Evolutionary conservation across 2,888 invertebrate species (phyloP), one percentile per base, ranked within the genome.

Genomic region (Folsomia manolachei): DNA sequence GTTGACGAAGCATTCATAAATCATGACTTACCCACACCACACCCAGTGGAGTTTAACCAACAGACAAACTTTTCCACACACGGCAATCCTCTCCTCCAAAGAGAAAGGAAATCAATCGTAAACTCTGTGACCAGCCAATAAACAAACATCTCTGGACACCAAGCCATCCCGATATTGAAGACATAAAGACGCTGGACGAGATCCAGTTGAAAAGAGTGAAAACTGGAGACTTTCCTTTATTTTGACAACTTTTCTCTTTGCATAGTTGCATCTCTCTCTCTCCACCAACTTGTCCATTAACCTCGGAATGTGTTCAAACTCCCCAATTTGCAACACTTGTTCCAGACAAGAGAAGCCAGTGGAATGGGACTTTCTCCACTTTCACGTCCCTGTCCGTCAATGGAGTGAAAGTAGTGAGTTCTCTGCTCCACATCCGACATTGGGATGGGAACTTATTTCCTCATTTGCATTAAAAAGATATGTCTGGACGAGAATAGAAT

Each of bases 381-480:
- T 39, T 39, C 39, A 39, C 39, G 39, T 39, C 39, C 39, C 39
- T 39, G 39, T 4, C 39, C 39, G 39, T 39, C 39, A 39, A 39
- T 39, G 14, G 7, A 39, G 14, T 4, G 39, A 14, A 14, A 39
- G 39, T 9, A 39, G 7, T 39, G 4, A 21, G 11, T 14, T 51
- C 51, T 51, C 51, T 51, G 14, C 51, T 51, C 14, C 51, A 51
- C 51, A 51, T 51, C 14, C 9, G 51, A 51, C 51, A 51, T 14
- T 11, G 60, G n/a, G 7, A 64, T 64, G 21, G 64, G 26, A 27
- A 1, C 27, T 27, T 23, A 23, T 63, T 63, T 9, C 25, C n/a
- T 66, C 52, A 66, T 66, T 66, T 66, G 66, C 66, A 66, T 66
- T 52, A 52, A 66, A 66, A 66, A 39, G 51, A 66, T 66, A 23